Conservation (phyloP, 2,888 invertebrate species). For the Cepaea hortensis region DNA sequence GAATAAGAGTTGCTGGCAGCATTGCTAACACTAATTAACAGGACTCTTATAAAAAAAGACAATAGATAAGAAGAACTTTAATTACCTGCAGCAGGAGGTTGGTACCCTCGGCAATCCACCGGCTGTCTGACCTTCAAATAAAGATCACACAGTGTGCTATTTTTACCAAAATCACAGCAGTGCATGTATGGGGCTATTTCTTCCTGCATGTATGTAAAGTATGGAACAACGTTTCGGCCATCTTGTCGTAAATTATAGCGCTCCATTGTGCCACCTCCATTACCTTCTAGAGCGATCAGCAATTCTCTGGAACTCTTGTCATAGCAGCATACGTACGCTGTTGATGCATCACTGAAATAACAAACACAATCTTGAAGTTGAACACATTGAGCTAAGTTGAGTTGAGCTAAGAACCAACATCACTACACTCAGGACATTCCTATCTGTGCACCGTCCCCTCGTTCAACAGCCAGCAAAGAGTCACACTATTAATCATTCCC, state of each 20-base stretch:
- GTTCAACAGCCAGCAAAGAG: no score
- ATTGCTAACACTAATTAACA: neutral
- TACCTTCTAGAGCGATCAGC: constrained; percentile 58
- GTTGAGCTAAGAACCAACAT: no score
- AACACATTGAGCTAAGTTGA: neutral
- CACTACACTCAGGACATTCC: neutral
- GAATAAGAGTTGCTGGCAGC: no score
- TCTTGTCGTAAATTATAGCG: constrained; percentile 57
- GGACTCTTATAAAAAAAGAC: neutral
- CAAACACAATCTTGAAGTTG: neutral
- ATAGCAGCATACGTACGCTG: constrained; percentile 62
- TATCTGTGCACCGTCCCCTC: no score
- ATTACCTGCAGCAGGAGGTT: constrained; percentile 66
- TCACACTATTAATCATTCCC: no score
- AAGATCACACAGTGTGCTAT: constrained; percentile 55
- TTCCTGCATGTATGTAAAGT: constrained; percentile 64
- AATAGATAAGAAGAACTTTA: neutral
- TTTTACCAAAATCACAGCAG: constrained; percentile 63
- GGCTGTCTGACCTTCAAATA: constrained; percentile 58
- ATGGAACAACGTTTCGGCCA: constrained; percentile 58
- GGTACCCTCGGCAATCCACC: constrained; percentile 61
- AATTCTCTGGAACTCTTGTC: constrained; percentile 56
- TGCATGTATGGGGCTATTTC: constrained; percentile 67
- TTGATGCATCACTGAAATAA: constrained; percentile 8
- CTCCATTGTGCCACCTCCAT: constrained; percentile 61